These are phyloP conservation scores for Agrotis ipsilon DNA, from an alignment of 2,888 invertebrate genomes.

Conservation along the genomic window DNA sequence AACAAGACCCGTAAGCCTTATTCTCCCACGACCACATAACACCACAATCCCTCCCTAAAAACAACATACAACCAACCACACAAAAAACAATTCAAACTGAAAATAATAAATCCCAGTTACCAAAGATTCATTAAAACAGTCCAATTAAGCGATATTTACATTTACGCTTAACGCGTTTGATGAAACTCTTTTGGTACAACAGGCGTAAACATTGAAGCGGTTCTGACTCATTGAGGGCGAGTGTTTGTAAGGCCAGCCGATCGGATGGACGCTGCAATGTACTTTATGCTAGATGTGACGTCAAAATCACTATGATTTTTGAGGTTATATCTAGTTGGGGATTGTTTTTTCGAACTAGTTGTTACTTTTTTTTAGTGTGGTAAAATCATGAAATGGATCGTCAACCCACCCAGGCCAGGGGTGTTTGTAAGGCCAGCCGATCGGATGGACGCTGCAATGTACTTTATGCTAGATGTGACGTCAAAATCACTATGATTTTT, in stretches of 20 bases:
- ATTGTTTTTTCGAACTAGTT: too few relatives aligned
- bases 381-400: too few relatives aligned
- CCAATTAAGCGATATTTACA: conserved; percentile 68
- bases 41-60: conserved; percentile 15
- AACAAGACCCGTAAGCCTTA: conserved; percentile 7
- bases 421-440: conserved; percentile 51
- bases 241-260: conserved; percentile 51
- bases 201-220: conserved; percentile 59
- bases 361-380: too few relatives aligned
- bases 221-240: conserved; percentile 61
- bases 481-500: conserved; percentile 18
- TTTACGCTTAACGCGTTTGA: conserved; percentile 67
- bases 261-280: conserved; percentile 41
- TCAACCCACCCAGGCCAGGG: too few relatives aligned
- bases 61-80: conserved; percentile 34
- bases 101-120: conserved; percentile 61
- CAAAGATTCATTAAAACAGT: conserved; percentile 65
- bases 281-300: conserved; percentile 31
- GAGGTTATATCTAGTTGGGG: too few relatives aligned
- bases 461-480: conserved; percentile 31
- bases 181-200: conserved; percentile 63
- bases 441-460: conserved; percentile 41
- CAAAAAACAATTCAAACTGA: conserved; percentile 59
- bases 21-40: background rate
- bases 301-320: conserved; percentile 18